phyloP scores from a whole-genome alignment of 2,888 invertebrate species.

The Mesorhabditis belari region DNA sequence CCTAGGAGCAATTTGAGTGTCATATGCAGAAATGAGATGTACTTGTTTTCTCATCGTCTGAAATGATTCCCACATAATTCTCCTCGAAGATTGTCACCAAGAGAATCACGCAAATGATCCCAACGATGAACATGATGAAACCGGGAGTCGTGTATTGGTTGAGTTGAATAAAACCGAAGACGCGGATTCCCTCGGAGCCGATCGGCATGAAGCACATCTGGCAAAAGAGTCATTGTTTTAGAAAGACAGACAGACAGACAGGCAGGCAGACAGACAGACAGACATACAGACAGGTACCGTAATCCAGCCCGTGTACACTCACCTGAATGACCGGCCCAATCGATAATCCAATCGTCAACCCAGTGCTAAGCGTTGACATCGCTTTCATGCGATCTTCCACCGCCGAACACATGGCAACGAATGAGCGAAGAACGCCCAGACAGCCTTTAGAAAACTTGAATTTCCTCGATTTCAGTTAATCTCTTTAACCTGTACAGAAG shows the following conservation, averaged over 20 bases:
- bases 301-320: background rate
- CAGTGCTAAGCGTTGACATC: conserved; percentile 3
- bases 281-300: background rate
- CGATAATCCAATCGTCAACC: conserved; percentile 5
- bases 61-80: conserved; percentile 28
- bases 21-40: background rate
- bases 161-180: conserved; percentile 10
- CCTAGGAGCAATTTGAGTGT: conserved; percentile 1
- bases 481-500: background rate
- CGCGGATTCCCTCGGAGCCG: conserved; percentile 15
- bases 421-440: conserved; percentile 9
- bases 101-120: conserved; percentile 12
- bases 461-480: conserved; percentile 87
- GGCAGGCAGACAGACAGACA: too few species aligned
- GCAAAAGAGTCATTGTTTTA: background rate
- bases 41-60: conserved; percentile 13
- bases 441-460: too few species aligned
- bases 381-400: conserved; percentile 5
- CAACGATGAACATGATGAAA: conserved; percentile 25
- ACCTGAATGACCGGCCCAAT: conserved; percentile 9
- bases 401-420: background rate
- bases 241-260: too few species aligned
- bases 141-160: conserved; percentile 29
- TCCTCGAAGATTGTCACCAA: conserved; percentile 27
- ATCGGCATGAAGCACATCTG: conserved; percentile 19